Percentiles rank a stretch among this genome's conserved stretches.
Conservation (phyloP, 2,888 invertebrate species). For the Leucophenga montana region DNA sequence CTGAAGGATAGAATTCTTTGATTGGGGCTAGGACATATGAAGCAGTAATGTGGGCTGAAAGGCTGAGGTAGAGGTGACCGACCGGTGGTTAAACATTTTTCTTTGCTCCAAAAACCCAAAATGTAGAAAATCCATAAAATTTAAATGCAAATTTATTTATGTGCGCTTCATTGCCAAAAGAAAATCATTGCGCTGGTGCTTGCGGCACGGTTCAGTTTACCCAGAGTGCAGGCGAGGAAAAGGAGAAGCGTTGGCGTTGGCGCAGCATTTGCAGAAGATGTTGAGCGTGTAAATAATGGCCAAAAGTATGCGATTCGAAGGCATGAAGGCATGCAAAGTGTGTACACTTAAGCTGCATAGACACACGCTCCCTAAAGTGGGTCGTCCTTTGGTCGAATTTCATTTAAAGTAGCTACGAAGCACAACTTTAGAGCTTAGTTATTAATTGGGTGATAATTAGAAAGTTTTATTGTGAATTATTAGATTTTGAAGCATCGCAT, state of each 20-base stretch:
- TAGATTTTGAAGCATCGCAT: too few species aligned
- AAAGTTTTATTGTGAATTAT: conserved; percentile 18
- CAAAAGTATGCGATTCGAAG: conserved; percentile 39
- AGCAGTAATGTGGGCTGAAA: too few species aligned
- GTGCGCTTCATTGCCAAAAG: conserved; percentile 45
- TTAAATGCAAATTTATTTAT: conserved; percentile 64
- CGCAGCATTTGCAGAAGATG: conserved; percentile 38
- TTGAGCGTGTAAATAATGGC: conserved; percentile 53
- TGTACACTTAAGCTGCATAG: not conserved
- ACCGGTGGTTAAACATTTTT: conserved; percentile 22
- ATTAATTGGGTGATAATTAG: conserved; percentile 46
- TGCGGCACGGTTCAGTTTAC: not conserved
- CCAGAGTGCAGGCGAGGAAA: not conserved
- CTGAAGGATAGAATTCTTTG: too few species aligned
- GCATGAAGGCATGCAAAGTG: conserved; percentile 11
- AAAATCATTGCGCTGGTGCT: conserved; percentile 24
- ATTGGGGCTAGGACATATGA: too few species aligned
- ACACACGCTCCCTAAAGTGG: not conserved
- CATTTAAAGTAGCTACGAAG: too few species aligned
- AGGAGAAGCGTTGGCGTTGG: conserved; percentile 27
- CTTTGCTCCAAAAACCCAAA: conserved; percentile 1
- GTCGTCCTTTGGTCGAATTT: too few species aligned
- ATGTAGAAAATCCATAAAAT: conserved; percentile 56
- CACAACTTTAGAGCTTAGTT: conserved; percentile 9
- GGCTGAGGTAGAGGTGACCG: not conserved